A percentile compares a stretch with the other conserved stretches of the same genome.
Evolutionary conservation across 2,888 invertebrate species (phyloP).

Genomic region (Amphimallon solstitiale): DNA sequence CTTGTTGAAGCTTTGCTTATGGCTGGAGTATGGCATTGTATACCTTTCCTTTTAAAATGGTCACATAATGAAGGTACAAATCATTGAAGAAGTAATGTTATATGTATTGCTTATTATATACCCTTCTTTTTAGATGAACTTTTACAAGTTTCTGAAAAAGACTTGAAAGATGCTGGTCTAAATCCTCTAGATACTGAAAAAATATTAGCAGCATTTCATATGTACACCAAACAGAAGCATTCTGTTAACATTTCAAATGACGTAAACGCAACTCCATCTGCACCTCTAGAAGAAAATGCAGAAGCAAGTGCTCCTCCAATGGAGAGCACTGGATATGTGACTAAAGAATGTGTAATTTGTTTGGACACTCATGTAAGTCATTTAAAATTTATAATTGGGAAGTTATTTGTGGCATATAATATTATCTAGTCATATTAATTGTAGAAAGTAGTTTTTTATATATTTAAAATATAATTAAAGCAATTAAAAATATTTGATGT

Average conservation of each 20-base stretch:
- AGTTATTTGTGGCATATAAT: no score
- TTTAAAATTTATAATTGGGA: no score
- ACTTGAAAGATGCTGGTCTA: slow-evolving; percentile 70
- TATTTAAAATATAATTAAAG: no score
- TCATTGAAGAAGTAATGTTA: background rate
- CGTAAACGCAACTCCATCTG: slow-evolving; percentile 29
- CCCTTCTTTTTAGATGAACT: slow-evolving; percentile 58
- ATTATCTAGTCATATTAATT: no score
- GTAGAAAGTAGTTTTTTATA: no score
- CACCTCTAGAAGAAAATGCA: slow-evolving; percentile 49
- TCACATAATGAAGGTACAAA: slow-evolving; percentile 66
- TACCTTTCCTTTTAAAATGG: slow-evolving; percentile 77
- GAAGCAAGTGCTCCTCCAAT: slow-evolving; percentile 56
- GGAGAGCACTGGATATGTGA: slow-evolving; percentile 45
- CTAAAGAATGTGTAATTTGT: slow-evolving; percentile 85
- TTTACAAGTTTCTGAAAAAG: slow-evolving; percentile 66
- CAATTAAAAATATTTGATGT: no score
- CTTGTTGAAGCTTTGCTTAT: slow-evolving; percentile 76
- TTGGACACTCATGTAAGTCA: slow-evolving; percentile 76
- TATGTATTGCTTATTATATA: no score
- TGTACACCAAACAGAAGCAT: slow-evolving; percentile 32
- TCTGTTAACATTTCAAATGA: background rate
- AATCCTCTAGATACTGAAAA: slow-evolving; percentile 68
- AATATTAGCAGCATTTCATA: slow-evolving; percentile 67
- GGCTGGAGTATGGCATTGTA: slow-evolving; percentile 78